Evolutionary conservation across 2,888 invertebrate genomes (phyloP), one percentile per base, ranked within the genome.

Genomic region (Stenodema calcarata): DNA sequence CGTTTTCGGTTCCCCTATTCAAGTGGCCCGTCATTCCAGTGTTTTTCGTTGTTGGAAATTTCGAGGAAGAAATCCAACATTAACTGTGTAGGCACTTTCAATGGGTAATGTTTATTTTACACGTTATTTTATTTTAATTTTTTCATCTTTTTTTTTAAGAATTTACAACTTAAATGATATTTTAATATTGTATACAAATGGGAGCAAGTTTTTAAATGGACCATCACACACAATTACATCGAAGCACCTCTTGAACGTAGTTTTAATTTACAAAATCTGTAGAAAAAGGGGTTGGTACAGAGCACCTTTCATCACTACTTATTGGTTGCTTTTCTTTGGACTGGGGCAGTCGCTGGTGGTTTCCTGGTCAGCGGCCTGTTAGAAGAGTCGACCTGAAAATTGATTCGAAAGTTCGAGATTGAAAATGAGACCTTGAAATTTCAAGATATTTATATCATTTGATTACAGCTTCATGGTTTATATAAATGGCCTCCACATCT

Each of bases 271-370:
- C 30, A 73, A 73, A 73, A 35, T 41, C 35, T 73, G 73, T 73
- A 73, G 73, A 73, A 73, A 73, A 73, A 18, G 70, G 27, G 28
- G 1, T 14, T 14, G 14, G 14, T 28, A 41, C 11, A 12, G n/a
- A 28, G 30, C 80, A 80, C 44, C 28, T 16, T 54, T n/a, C 54
- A 9, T 80, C 14, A n/a, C 80, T 73, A 84, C 30, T 84, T 84
- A 44, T 84, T 84, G 47, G 54, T n/a, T 0, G 44, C 86, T 88
- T 88, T 89, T 54, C 89, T 80, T 44, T 87, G 88, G 18, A 89
- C 85, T 7, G 89, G 89, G 16, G 88, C 89, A 76, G 89, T 88
- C 16, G 87, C 87, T 28, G 89, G 89, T 28, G 89, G 88, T 54
- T 88, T 87, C 27, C 87, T 86, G 11, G 73, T 70, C 3, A 87